Evolutionary conservation across 92 coral and sea anemone genomes (phyloP), one percentile per base, ranked within the genome.

Genomic region (Pocillopora meandrina): DNA sequence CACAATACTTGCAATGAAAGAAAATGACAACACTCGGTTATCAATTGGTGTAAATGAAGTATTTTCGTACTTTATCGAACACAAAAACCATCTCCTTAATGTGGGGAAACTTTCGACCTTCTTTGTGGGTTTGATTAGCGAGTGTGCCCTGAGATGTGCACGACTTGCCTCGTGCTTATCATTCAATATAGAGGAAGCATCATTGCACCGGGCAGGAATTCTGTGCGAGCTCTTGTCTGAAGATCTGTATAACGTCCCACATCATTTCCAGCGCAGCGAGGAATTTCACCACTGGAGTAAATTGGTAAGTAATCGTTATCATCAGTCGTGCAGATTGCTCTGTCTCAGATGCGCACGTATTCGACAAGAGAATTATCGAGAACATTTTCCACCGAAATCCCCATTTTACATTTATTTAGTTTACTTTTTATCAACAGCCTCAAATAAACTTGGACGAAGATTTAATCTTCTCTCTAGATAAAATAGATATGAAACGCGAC

Each of bases 271-370:
- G 59, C 4, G 34, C 7, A 75, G 47, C 12, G 23, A 58, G 33
- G 47, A 26, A 11, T 75, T 58, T 75, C 66, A 75, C 21, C 79
- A 75, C 21, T 75, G 79, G 79, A 75, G 66, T 23, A 33, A 19
- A 10, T 3, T 75, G 33, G 79, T 75, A 75, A 75, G 79, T 49
- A n/a, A 34, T 12, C 21, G 52, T 47, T 72, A 42, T 42, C 8
- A 42, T 42, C 52, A 42, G 8, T 42, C 52, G 52, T 42, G 52
- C 52, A 42, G 4, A 42, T 42, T 42, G 52, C 7, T 7, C 7
- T 7, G 52, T 42, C 52, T 42, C 52, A 42, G 8, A 42, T 42
- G 52, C 52, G 52, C 52, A 42, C 52, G 4, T 42, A 42, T 3
- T 42, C 52, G 52, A 42, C 52, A 42, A 7, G 4, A 3, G 52